Base-by-base conservation (phyloP, 2,797 vertebrate species). In the Oreochromis mossambicus region DNA sequence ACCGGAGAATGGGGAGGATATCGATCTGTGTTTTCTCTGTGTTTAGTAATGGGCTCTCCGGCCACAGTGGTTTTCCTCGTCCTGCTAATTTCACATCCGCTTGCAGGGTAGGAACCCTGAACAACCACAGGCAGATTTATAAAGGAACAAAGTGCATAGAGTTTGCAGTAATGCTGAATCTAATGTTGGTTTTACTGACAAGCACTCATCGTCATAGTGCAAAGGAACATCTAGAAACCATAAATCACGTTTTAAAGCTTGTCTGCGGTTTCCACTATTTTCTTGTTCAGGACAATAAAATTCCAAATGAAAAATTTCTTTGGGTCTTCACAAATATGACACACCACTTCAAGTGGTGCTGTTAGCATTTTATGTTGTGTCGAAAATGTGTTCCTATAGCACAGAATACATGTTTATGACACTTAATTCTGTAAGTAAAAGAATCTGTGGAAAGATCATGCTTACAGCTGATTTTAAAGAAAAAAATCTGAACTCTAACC, bases 11-110 rank as follows among this genome's bases (percentile, higher is more conserved):
- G 82, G 73, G 82, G 77, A 70, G 56, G 68, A 76, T 87, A 95
- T 95, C 3, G 91, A 95, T 90, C 92, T 2, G 58, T 82, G 84
- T 88, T 89, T 89, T 91, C 85, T 85, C 79, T 38, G 17, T 76
- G 70, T 94, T 92, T 90, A 86, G 91, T 92, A 92, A 94, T 92
- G 91, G 90, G 26, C 90, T 91, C 92, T 92, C 46, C 41, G 52
- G 82, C 79, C 85, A 85, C 75, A 79, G 89, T 83, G 91, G 87
- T 78, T 94, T 92, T 82, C 88, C 82, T 83, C 54, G 21, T 82
- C n/a, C 75, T 84, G 84, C 85, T 86, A 86, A 89, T 91, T 89
- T 91, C 83, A 93, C 85, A 92, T 92, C 91, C 46, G 75, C 52
- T 78, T 75, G 73, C 85, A 87, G 83, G 41, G 91, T 80, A 83